These are phyloP conservation scores for Acrossocheilus fasciatus DNA, from an alignment of 2,797 vertebrate species.

Conservation along the genomic window DNA sequence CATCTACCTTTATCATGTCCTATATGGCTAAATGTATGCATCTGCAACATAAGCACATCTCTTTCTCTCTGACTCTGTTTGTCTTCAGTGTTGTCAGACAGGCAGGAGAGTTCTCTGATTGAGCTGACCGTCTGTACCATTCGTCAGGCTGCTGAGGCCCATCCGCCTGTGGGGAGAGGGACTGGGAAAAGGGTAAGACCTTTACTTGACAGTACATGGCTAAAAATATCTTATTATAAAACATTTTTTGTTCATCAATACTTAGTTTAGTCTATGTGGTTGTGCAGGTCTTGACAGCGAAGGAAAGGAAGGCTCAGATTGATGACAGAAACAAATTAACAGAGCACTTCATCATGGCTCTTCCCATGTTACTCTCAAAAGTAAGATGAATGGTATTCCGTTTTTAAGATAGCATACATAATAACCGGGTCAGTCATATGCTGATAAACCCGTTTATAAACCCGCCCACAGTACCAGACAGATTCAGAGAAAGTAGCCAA, in stretches of 20 bases:
- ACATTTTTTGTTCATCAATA: not conserved
- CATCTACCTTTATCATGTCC: too few species aligned
- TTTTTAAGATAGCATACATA: not conserved
- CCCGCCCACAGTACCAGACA: constrained; percentile 53
- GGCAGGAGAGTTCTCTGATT: constrained; percentile 96
- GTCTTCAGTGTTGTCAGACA: constrained; percentile 89
- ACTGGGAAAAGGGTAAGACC: constrained; percentile 93
- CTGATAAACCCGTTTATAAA: not conserved
- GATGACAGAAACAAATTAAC: constrained; percentile 99
- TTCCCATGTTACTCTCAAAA: constrained; percentile 98
- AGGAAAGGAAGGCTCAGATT: constrained; percentile 99
- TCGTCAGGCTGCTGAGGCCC: constrained; percentile 96
- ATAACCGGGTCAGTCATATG: not conserved
- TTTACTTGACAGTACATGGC: not conserved
- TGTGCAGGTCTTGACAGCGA: constrained; percentile 93
- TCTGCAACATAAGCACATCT: not conserved
- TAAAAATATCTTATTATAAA: not conserved
- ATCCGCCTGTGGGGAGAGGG: constrained; percentile 97
- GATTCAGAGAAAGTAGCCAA: constrained; percentile 95
- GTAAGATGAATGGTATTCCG: constrained; percentile 69
- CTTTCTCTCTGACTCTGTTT: constrained; percentile 1
- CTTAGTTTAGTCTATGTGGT: not conserved
- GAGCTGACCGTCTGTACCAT: constrained; percentile 97
- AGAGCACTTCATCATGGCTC: constrained; percentile 98
- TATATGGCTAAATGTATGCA: not conserved